Conservation (phyloP, 2,113 vertebrate genomes). For the Sander lucioperca region DNA sequence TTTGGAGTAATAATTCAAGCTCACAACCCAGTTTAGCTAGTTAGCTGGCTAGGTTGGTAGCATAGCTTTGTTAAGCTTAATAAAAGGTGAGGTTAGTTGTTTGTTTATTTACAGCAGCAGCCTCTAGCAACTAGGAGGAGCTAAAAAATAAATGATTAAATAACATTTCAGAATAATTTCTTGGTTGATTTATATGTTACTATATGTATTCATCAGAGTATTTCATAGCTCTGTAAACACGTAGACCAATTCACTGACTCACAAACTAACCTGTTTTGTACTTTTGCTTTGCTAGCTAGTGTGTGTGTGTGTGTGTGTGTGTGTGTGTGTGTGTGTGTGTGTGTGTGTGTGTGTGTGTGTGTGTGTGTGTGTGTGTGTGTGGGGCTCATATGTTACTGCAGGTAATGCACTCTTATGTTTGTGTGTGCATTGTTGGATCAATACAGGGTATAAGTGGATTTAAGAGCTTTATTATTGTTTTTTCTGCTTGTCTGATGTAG, state of each 20-base stretch:
- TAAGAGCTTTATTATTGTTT: slow-evolving; percentile 76
- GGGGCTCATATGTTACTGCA: neutral
- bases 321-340: neutral
- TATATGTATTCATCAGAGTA: neutral
- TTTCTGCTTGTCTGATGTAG: slow-evolving; percentile 72
- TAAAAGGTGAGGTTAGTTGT: neutral
- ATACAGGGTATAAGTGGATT: slow-evolving; percentile 43
- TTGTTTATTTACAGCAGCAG: neutral
- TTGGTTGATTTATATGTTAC: neutral
- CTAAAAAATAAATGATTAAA: neutral
- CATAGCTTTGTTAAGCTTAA: neutral
- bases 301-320: too few relatives aligned
- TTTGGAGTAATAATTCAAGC: neutral
- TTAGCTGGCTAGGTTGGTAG: too few relatives aligned
- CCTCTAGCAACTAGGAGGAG: neutral
- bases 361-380: neutral
- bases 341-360: neutral
- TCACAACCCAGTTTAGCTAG: neutral
- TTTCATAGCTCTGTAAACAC: too few relatives aligned
- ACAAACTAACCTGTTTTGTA: too few relatives aligned
- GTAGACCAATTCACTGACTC: too few relatives aligned
- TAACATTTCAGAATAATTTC: too few relatives aligned
- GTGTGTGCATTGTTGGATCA: slow-evolving; percentile 19
- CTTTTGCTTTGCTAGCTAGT: too few relatives aligned
- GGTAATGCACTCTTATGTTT: neutral